Base-by-base conservation (phyloP, 92 coral and sea anemone species). In the Epizoanthus rinbou region DNA sequence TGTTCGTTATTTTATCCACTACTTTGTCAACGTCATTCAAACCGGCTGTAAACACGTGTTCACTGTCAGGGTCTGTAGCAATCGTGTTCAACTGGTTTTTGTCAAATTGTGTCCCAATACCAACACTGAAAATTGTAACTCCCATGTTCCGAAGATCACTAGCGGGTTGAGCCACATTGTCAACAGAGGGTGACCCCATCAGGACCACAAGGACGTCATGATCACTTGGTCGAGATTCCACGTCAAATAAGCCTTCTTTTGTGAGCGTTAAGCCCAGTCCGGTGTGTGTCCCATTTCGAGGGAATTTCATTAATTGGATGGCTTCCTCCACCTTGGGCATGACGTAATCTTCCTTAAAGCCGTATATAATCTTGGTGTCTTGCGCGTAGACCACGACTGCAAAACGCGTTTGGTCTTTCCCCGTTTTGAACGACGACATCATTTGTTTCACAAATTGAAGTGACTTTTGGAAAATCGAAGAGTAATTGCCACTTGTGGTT, bases 361-460 rank as follows among this genome's bases (percentile, higher is more conserved):
- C 82, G 14, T 78, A 78, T 3, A 78, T 78, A 54, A 78, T 56
- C 57, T 78, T 78, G 18, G 69, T 22, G 1, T 78, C 82, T 4
- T 19, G 82, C 11, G 70, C 21, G 57, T 78, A 78, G 8, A 69
- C 71, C 24, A 78, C 82, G 37, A 78, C 43, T 21, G 82, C 82
- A 14, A 78, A 78, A 14, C 82, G 82, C 41, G 82, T 54, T 25
- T 59, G 62, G 21, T 33, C 71, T 78, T 21, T 37, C 17, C 82
- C 82, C 62, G 23, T 22, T 62, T 78, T 78, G 58, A 78, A 78
- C 14, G 15, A 17, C 41, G 71, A 78, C 25, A 62, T 60, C 41
- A 78, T 70, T 43, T 78, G 71, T 59, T 62, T 78, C 66, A 78
- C 66, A 52, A 78, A 75, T 10, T 75, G 68, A 75, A 75, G 8